Evolutionary conservation across 2,113 vertebrate species (phyloP).

Genomic region (Taxidea taxus): DNA sequence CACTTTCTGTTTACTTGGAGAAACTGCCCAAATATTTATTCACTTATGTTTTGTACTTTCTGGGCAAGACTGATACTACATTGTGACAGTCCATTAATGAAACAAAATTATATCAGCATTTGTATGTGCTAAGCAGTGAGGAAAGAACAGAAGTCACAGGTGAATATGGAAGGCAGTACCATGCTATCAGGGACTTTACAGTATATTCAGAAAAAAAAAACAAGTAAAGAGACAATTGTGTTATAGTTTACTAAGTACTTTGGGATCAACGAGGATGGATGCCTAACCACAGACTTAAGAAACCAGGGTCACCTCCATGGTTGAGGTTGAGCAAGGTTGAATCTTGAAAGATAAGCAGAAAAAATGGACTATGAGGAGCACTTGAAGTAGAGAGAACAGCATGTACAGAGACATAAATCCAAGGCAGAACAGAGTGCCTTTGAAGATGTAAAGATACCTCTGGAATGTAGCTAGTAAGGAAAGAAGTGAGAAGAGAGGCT

Average conservation of each 20-base stretch:
- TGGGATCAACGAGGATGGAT: not conserved
- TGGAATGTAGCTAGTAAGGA: not conserved
- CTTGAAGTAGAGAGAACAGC: not conserved
- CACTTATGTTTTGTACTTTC: not conserved
- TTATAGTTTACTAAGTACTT: not conserved
- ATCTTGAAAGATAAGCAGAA: not conserved
- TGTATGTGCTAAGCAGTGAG: not conserved
- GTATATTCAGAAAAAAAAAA: not conserved
- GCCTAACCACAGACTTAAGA: not conserved
- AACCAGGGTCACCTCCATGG: not conserved
- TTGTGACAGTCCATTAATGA: not conserved
- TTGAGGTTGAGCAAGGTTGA: not conserved
- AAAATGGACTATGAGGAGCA: not conserved
- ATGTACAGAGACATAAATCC: not conserved
- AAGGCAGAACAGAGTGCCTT: not conserved
- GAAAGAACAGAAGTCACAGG: not conserved
- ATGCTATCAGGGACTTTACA: not conserved
- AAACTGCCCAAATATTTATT: not conserved
- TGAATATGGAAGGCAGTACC: not conserved
- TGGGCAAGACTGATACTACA: not conserved
- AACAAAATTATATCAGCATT: not conserved
- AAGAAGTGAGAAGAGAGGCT: not conserved
- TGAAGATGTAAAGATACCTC: not conserved
- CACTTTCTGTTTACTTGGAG: not conserved
- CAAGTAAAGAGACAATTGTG: not conserved